Base-by-base conservation (phyloP, 2,888 invertebrate species). In the Coelopa pilipes region DNA sequence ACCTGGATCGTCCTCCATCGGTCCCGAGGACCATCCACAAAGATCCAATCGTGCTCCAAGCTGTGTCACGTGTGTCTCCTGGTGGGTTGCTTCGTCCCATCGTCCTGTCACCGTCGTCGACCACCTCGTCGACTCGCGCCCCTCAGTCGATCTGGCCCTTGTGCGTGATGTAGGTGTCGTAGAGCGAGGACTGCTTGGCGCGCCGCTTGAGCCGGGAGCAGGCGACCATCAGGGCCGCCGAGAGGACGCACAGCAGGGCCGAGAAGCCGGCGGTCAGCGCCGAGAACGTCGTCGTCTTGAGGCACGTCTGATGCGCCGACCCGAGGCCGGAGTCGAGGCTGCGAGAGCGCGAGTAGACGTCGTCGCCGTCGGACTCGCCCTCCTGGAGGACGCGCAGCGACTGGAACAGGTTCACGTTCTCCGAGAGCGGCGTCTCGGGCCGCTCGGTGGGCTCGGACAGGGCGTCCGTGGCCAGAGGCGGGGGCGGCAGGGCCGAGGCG, bases 351-450 rank as follows among this genome's bases (percentile, higher is more conserved):
- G 84, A 80, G 62, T 82, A 84, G 34, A 81, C 76, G 70, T 82
- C 83, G 24, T 84, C 84, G 1, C 91, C 90, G 59, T 92, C 91
- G 68, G 93, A 92, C 19, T 91, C 91, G 82, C 96, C 96, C 83
- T 96, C 96, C 84, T 96, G 95, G 70, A 96, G 87, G 10, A 97
- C 97, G 75, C 96, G 89, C 71, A 97, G 88, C 0, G 96, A 94
- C 86, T 97, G 96, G 88, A 96, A 96, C 70, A 97, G 90, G 81
- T 94, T 96, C 59, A 97, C 92, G 85, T 96, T 96, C 88, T 97
- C 96, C 0, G 96, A 96, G 13, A 96, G 82, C 12, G 88, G 82
- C 0, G 85, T 81, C 90, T 92, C 78, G 0, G 81, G 78, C 67
- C 87, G 84, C 21, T 76, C 84, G 0, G 90, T 76, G 9, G 69